These are phyloP conservation scores for Sycobia sp. DNA, from an alignment of 1,140 invertebrate genomes.

Conservation along the genomic window DNA sequence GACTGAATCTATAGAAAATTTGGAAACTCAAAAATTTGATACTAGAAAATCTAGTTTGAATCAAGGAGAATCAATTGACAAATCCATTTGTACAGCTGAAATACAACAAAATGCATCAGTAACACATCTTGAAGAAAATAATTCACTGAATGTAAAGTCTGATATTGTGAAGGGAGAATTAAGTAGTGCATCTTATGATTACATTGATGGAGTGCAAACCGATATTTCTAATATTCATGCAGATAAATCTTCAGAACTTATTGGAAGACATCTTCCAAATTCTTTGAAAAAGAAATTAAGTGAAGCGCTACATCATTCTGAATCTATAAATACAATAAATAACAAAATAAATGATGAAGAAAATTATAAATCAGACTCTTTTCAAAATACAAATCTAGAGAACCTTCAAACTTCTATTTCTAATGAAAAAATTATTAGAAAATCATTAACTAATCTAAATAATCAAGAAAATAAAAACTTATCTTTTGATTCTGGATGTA, in stretches of 20 bases:
- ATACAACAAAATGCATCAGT: conserved; percentile 9
- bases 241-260: too few species aligned
- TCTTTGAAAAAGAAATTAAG: too few species aligned
- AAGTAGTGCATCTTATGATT: neutral
- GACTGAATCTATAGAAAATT: conserved; percentile 11
- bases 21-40: conserved; percentile 13
- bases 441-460: too few species aligned
- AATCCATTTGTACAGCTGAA: conserved; percentile 8
- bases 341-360: too few species aligned
- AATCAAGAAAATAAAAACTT: neutral
- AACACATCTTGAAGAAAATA: conserved; percentile 22
- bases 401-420: too few species aligned
- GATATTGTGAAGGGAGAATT: neutral
- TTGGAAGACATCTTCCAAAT: too few species aligned
- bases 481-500: neutral
- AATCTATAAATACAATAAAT: conserved; percentile 7
- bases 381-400: too few species aligned
- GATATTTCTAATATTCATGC: too few species aligned
- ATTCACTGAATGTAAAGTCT: neutral
- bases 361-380: too few species aligned
- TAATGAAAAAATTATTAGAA: too few species aligned
- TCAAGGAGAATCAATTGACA: neutral
- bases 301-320: neutral
- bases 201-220: neutral
- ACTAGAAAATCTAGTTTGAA: neutral